Evolutionary conservation across 2,113 vertebrate species (phyloP), one percentile per base, ranked within the genome.

Genomic region (Albula glossodonta): DNA sequence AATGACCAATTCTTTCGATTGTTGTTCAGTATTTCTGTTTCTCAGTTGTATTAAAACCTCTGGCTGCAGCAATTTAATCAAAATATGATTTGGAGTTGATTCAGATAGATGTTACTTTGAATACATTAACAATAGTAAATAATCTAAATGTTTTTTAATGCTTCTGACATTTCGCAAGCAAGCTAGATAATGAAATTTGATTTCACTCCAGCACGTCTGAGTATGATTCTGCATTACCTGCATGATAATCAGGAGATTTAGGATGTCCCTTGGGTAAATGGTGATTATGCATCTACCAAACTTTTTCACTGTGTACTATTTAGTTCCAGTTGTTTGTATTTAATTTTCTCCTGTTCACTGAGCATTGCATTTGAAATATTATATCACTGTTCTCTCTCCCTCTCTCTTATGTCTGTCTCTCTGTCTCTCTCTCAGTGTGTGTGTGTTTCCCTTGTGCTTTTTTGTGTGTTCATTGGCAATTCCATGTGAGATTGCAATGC

Each of bases 121-220:
- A 77, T 52, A 19, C 79, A 41, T 86, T 53, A 51, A 81, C 4
- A 81, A 81, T 81, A 50, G 70, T 86, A 66, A 74, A 56, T 13
- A 10, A 78, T 9, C 8, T 56, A 9, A 78, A 31, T 9, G 50
- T 19, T 25, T 82, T 82, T 52, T 60, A 82, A 41, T 82, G 25
- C 10, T 31, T 17, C 53, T 82, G 81, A 10, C n/a, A 57, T 57
- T 82, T 82, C n/a, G 2, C 51, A 31, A 81, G 53, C n/a, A 15
- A 13, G 11, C 41, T 5, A 1, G 51, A 41, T 82, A 82, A 41
- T 57, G 4, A 57, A 41, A 56, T 82, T 57, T 25, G 81, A 53
- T 79, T 48, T 48, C 22, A 11, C 31, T 49, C n/a, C 70, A 8
- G 31, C 22, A 74, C 9, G 25, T 74, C 53, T 56, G 53, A 56